Conservation (phyloP, 2,888 invertebrate species). For the Clivina fossor region DNA sequence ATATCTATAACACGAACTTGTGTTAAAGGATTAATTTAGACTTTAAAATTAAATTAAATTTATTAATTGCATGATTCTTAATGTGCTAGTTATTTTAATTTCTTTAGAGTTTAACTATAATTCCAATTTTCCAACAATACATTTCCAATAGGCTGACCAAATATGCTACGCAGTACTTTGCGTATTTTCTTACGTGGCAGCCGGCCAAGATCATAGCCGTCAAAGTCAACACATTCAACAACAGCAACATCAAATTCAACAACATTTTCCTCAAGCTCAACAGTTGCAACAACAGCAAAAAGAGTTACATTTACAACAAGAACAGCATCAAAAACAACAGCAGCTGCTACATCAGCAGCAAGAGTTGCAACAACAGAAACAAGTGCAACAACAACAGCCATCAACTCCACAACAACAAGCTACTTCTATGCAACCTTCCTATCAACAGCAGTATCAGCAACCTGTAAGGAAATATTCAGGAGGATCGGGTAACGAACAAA, state of each 20-base stretch:
- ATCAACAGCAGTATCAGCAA: slow-evolving; percentile 39
- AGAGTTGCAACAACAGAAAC: slow-evolving; percentile 45
- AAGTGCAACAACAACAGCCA: slow-evolving; percentile 34
- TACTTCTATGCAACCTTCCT: slow-evolving; percentile 38
- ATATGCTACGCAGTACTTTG: slow-evolving; percentile 99
- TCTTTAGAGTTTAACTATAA: no score
- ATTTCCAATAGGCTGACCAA: slow-evolving; percentile 83
- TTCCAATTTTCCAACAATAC: slow-evolving; percentile 3
- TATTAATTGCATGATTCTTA: no score
- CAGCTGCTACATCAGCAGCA: slow-evolving; percentile 38
- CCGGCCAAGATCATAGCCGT: slow-evolving; percentile 75
- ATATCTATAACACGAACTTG: no score
- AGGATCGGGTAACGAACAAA: slow-evolving; percentile 52
- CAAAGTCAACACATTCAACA: slow-evolving; percentile 40
- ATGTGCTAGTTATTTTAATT: no score
- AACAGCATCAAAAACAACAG: slow-evolving; percentile 39
- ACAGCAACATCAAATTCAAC: slow-evolving; percentile 33
- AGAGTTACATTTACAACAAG: slow-evolving; percentile 38
- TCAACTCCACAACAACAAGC: slow-evolving; percentile 41
- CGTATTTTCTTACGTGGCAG: slow-evolving; percentile 98
- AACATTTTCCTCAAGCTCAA: slow-evolving; percentile 47
- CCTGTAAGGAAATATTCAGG: slow-evolving; percentile 50
- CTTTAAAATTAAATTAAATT: no score
- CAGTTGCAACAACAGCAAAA: slow-evolving; percentile 46
- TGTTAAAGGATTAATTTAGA: no score